Percentiles rank a stretch among this genome's conserved stretches.
phyloP scores from a whole-genome alignment of 2,888 invertebrate genomes.

The Drosophila mulleri region DNA sequence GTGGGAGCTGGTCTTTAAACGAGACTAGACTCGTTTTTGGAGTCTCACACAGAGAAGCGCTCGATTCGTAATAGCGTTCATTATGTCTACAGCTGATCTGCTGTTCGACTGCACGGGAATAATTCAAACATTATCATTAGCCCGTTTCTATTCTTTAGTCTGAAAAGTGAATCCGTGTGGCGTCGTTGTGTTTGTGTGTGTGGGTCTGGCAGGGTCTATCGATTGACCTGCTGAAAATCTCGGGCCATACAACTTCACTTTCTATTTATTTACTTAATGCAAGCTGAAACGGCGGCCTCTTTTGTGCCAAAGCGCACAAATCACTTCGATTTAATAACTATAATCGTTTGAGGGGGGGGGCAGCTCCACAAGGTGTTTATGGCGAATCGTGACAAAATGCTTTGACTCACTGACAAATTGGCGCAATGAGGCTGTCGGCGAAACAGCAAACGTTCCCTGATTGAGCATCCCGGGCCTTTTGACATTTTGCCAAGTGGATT shows the following conservation, averaged over 20 bases:
- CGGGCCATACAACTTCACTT: constrained; percentile 65
- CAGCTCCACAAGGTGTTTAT: constrained; percentile 73
- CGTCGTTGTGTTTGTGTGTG: not conserved
- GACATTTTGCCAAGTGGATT: constrained; percentile 63
- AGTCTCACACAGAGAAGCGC: constrained; percentile 22
- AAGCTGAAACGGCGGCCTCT: constrained; percentile 60
- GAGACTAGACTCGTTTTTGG: constrained; percentile 43
- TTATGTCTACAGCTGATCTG: constrained; percentile 48
- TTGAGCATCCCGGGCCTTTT: constrained; percentile 51
- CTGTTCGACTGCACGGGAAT: constrained; percentile 46
- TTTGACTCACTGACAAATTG: constrained; percentile 64
- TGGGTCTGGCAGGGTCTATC: constrained; percentile 27
- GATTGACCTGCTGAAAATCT: constrained; percentile 55
- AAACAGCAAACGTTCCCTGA: constrained; percentile 53
- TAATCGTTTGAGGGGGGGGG: constrained; percentile 49
- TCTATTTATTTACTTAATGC: constrained; percentile 58
- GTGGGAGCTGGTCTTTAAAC: constrained; percentile 67
- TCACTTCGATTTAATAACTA: constrained; percentile 76
- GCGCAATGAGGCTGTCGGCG: constrained; percentile 49
- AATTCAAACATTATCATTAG: constrained; percentile 73
- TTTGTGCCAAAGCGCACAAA: constrained; percentile 67
- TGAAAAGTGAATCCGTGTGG: constrained; percentile 67
- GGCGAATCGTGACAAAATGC: constrained; percentile 75
- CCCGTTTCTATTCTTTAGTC: constrained; percentile 48
- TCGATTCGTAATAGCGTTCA: constrained; percentile 60